phyloP scores from a whole-genome alignment of 1,140 invertebrate genomes.

The Galendromus occidentalis region DNA sequence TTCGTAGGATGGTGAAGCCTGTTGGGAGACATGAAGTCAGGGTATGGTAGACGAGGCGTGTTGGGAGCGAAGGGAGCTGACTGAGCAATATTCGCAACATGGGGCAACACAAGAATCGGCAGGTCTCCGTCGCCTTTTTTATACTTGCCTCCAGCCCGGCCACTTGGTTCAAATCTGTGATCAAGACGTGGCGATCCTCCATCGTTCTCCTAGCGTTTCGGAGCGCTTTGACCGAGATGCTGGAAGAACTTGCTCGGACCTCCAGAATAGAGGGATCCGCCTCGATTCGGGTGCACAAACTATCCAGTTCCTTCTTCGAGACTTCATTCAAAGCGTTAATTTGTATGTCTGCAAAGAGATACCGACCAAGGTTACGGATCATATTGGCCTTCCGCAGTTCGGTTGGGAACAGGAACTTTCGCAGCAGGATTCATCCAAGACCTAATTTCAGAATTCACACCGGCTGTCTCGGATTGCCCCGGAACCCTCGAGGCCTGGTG shows the following conservation, averaged over 20 bases:
- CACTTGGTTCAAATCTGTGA: conserved; percentile 34
- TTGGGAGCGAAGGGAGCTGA: no score
- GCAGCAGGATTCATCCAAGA: no score
- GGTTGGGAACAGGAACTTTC: no score
- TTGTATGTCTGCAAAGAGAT: not conserved
- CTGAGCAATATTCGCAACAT: no score
- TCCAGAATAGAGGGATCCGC: not conserved
- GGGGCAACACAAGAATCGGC: no score
- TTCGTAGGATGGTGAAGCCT: not conserved
- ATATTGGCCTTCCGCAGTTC: no score
- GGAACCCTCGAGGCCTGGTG: no score
- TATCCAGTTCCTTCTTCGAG: not conserved
- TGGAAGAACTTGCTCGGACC: not conserved
- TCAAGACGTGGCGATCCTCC: conserved; percentile 62
- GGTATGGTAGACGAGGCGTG: no score
- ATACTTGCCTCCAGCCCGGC: conserved; percentile 17
- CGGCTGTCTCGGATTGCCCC: no score
- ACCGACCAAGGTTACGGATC: no score
- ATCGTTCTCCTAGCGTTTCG: conserved; percentile 59
- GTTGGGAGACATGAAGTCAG: not conserved
- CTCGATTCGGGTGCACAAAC: not conserved
- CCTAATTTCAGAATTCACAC: no score
- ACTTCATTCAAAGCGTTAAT: not conserved
- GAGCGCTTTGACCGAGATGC: conserved; percentile 31
- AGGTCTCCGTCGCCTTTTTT: no score